These are phyloP conservation scores for Labrus mixtus DNA, from an alignment of 2,113 vertebrate genomes.

Conservation along the genomic window DNA sequence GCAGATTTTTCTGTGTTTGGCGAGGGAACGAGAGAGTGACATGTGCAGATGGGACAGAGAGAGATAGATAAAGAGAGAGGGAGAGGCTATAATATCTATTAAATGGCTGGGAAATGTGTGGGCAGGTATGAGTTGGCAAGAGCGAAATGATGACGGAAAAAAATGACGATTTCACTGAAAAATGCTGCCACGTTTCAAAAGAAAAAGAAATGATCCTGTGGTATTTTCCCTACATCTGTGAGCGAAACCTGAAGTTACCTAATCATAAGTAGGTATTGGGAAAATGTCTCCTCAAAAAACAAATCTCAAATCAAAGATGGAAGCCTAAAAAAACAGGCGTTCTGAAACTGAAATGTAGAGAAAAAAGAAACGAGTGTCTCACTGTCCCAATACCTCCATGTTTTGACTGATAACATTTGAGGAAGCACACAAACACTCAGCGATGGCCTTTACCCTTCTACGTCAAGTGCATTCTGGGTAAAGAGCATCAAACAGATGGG, in stretches of 20 bases:
- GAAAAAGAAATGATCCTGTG: constrained; percentile 18
- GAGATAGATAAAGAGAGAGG: constrained; percentile 9
- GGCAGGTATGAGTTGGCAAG: constrained; percentile 22
- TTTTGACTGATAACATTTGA: constrained; percentile 16
- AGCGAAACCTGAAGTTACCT: constrained; percentile 9
- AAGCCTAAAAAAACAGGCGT: neutral
- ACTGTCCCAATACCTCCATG: constrained; percentile 43
- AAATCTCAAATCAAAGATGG: neutral
- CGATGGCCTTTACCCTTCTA: constrained; percentile 38
- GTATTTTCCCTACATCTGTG: constrained; percentile 30
- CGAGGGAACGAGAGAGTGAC: constrained; percentile 6
- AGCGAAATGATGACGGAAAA: constrained; percentile 32
- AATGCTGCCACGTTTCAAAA: constrained; percentile 26
- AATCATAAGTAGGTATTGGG: constrained; percentile 30
- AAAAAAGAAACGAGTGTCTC: neutral
- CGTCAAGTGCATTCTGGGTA: constrained; percentile 54
- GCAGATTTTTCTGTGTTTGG: constrained; percentile 17
- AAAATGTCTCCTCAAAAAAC: constrained; percentile 13
- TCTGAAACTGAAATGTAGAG: neutral
- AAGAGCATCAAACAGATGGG: constrained; percentile 67
- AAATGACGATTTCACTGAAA: constrained; percentile 13
- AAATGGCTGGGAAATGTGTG: constrained; percentile 21
- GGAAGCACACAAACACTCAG: constrained; percentile 40
- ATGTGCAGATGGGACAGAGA: constrained; percentile 7
- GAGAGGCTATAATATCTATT: constrained; percentile 3